Base-by-base conservation (phyloP, 2,113 vertebrate genomes). In the Podiceps cristatus region DNA sequence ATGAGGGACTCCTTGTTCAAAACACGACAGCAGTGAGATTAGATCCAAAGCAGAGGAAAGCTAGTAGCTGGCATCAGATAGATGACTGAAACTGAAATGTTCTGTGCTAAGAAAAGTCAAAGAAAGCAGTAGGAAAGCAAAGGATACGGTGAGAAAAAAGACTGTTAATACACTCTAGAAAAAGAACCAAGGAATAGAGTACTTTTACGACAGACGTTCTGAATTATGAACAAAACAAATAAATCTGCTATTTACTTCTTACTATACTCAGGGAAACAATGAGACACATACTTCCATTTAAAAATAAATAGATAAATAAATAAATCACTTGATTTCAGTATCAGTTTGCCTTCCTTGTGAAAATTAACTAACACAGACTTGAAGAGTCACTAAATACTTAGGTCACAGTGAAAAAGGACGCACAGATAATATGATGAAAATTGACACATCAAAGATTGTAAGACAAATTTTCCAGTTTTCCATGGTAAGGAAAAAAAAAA, bases 281-380 rank as follows among this genome's bases (percentile, higher is more conserved):
- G 18, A 74, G 18, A 84, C 1, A 22, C 0, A 0, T 33, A 58
- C 7, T 49, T 77, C 20, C 10, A 19, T 29, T 69, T 29, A 66
- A 13, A 56, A 63, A 37, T 37, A 50, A 45, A 69, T 23, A n/a
- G 29, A 18, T 3, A 56, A 63, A 37, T 37, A 50, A 45, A 69
- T 23, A n/a, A 35, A 18, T 3, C 37, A 11, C 3, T n/a, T 47
- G 6, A 35, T 52, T 73, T 76, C 25, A 55, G 28, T 50, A 25
- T 73, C 13, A 42, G 42, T 66, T 93, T 93, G 24, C 53, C 33
- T 49, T 85, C 6, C 44, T 50, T 55, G 23, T 59, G 44, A 55
- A 79, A 83, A 60, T 37, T 13, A 92, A 71, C 29, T 55, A 87
- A 64, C 18, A 75, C 6, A 52, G 82, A 75, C 14, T 19, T 79